These are phyloP conservation scores for Xenopus borealis DNA, from an alignment of 2,113 vertebrate genomes.

Conservation along the genomic window DNA sequence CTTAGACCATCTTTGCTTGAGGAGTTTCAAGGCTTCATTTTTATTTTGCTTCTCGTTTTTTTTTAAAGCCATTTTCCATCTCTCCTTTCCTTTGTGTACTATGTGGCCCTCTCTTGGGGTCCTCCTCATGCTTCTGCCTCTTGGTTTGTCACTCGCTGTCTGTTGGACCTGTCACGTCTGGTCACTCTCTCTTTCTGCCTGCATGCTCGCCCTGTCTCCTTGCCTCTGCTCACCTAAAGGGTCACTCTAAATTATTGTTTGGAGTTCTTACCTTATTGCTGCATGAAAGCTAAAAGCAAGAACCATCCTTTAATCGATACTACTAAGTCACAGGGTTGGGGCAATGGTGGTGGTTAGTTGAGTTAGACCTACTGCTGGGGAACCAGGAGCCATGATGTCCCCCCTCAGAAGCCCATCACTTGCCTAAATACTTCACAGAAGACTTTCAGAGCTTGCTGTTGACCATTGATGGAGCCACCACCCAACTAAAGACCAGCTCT, in stretches of 20 bases:
- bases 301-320: not conserved
- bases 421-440: no score
- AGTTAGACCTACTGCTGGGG: not conserved
- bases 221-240: conserved; percentile 52
- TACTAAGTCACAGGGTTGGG: no score
- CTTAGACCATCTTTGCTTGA: no score
- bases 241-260: conserved; percentile 25
- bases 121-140: conserved; percentile 13
- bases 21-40: not conserved
- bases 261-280: conserved; percentile 23
- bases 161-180: conserved; percentile 33
- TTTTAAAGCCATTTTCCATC: not conserved
- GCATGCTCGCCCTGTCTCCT: conserved; percentile 59
- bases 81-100: conserved; percentile 33
- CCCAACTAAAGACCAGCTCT: not conserved
- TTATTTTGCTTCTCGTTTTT: not conserved
- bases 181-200: conserved; percentile 47
- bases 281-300: conserved; percentile 16
- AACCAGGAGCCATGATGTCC: no score
- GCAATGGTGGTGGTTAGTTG: not conserved
- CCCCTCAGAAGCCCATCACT: no score
- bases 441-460: no score
- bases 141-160: conserved; percentile 41
- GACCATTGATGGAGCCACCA: not conserved
- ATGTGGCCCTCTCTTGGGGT: conserved; percentile 15